phyloP scores from a whole-genome alignment of 2,888 invertebrate genomes.

The Lepidochrysops patricia region DNA sequence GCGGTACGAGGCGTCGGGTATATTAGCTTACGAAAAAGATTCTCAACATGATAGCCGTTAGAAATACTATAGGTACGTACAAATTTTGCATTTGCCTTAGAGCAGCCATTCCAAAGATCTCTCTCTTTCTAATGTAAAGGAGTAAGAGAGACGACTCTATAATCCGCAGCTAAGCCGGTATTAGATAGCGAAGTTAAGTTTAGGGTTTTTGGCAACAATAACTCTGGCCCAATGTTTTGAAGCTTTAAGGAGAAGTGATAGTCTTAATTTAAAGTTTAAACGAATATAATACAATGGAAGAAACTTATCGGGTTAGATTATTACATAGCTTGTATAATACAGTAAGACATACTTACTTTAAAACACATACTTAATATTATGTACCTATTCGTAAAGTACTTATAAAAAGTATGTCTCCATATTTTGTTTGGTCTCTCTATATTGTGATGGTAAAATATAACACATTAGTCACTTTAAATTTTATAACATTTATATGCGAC shows the following conservation, averaged over 20 bases:
- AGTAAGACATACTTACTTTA: no score
- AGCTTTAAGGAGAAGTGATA: background rate
- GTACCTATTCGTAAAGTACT: no score
- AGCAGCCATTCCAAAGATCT: background rate
- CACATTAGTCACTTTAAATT: no score
- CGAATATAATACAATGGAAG: background rate
- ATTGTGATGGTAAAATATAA: no score
- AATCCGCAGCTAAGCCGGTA: background rate
- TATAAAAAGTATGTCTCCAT: no score
- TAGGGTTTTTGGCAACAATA: background rate
- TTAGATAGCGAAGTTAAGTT: background rate
- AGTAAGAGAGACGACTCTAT: background rate
- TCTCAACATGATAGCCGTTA: slow-evolving; percentile 47
- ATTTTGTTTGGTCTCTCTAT: background rate
- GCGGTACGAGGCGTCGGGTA: slow-evolving; percentile 74
- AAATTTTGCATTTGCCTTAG: background rate
- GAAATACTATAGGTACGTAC: slow-evolving; percentile 3
- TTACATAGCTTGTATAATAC: no score
- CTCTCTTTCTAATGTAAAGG: background rate
- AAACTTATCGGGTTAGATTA: background rate
- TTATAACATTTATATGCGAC: no score
- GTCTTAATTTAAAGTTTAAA: background rate
- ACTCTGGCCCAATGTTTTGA: background rate
- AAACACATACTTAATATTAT: no score
- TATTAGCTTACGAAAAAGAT: slow-evolving; percentile 72